Evolutionary conservation across 2,888 invertebrate species (phyloP), one percentile per base, ranked within the genome.

Genomic region (Dorcus hopei): DNA sequence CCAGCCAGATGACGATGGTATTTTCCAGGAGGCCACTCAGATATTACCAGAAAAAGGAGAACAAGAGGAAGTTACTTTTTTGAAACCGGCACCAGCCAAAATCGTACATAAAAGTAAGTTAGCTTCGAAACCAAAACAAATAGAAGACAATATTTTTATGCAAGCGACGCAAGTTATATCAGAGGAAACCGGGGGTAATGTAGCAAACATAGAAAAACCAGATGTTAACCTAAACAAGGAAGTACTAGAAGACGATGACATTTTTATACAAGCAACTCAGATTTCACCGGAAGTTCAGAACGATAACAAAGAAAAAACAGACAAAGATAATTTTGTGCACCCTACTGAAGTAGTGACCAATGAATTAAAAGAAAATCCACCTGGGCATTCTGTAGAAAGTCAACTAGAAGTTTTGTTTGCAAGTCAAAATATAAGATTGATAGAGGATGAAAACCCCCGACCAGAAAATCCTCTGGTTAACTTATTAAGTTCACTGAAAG

Each of bases 321-420:
- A 52, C 9, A 9, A 7, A 38, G 49, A 48, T 19, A 38, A 45
- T 3, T 39, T 43, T 23, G 33, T 45, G 38, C 52, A 52, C 40
- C 48, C 40, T 9, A 57, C 42, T 14, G 39, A 57, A 47, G 11
- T 23, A 2, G n/a, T 9, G 23, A 14, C 8, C 8, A n/a, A 19
- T 33, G 11, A 16, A 9, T 19, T 9, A 49, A 39, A 54, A 54
- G 11, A 38, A 33, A 7, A 8, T 39, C 26, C 26, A 6, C 26
- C 26, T 7, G 26, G 26, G 26, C 26, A 33, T 2, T 49, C 50
- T 5, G 55, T 68, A 38, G 70, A 72, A 64, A 69, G 68, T 59
- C 68, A 70, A 48, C 53, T 71, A 54, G 69, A 70, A 53, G 66
- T 68, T 4, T 58, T 68, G 49, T 72, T 72, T 58, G 63, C 61